Base-by-base conservation (phyloP, 2,888 invertebrate genomes). In the Notodonta dromedarius region DNA sequence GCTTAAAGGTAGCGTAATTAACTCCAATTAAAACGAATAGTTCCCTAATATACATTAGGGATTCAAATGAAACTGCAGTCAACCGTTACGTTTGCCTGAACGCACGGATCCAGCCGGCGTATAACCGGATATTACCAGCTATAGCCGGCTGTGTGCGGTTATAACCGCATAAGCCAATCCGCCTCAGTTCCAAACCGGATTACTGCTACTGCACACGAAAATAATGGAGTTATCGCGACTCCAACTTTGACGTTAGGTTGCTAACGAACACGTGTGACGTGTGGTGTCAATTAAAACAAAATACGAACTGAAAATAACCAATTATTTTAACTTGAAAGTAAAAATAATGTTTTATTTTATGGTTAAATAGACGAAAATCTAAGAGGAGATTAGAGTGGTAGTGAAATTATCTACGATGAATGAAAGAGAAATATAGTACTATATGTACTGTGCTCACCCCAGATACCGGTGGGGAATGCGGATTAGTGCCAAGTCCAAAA, bases 101-200 rank as follows among this genome's bases (percentile, higher is more conserved):
- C 44, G 60, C 66, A 56, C 35, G 53, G 61, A 66, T 72, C 68
- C 62, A 65, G 62, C 69, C 59, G 61, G 6, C 52, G 63, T 64
- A 52, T 32, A 62, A 40, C 52, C 53, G 56, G 58, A 55, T 58
- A 63, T 62, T 67, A 63, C 70, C 63, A 63, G 70, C 65, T 58
- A 63, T 62, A 67, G 62, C 69, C 63, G 65, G 70, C 65, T 69
- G 62, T 71, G 70, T 61, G 69, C 66, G 67, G 66, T 69, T 73
- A 67, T 67, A 70, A 65, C 69, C 69, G 60, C 67, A 61, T 65
- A 73, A 63, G 60, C 57, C 63, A 68, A 61, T 76, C 61, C 42
- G 62, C 67, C 60, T 52, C 69, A 58, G 66, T 65, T 60, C 44
- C 55, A 68, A 77, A 78, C 71, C 64, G 60, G 67, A 76, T 78